phyloP scores from a whole-genome alignment of 2,113 vertebrate genomes.

The Heterochromis multidens region DNA sequence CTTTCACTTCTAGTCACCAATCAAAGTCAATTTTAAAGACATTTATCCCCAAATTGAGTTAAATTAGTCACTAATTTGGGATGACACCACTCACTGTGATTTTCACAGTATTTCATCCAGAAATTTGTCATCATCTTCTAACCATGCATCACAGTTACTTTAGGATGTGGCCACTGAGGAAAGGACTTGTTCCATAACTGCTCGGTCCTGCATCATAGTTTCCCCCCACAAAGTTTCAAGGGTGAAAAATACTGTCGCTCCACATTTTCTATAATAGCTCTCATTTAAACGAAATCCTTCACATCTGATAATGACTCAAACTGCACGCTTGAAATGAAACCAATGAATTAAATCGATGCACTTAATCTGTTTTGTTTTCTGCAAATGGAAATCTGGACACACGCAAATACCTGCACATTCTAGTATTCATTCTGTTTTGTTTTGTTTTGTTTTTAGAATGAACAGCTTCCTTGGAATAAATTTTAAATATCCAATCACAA shows the following conservation, averaged over 20 bases:
- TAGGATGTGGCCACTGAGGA: slow-evolving; percentile 24
- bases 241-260: neutral
- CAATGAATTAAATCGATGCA: neutral
- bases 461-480: neutral
- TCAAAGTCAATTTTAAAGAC: neutral
- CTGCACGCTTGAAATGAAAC: neutral
- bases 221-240: slow-evolving; percentile 28
- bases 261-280: neutral
- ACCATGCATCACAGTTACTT: neutral
- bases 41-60: slow-evolving; percentile 8
- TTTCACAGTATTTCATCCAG: neutral
- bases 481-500: neutral
- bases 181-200: slow-evolving; percentile 27
- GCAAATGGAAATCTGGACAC: neutral
- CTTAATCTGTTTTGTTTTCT: neutral
- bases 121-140: slow-evolving; percentile 30
- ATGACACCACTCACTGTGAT: neutral
- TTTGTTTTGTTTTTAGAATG: neutral
- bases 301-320: neutral
- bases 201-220: slow-evolving; percentile 49
- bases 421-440: neutral
- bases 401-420: neutral
- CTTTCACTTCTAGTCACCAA: neutral
- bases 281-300: neutral
- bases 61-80: slow-evolving; percentile 41